Percentiles rank a stretch among this genome's conserved stretches.
phyloP scores from a whole-genome alignment of 1,140 invertebrate species.

The Drosophila lacteicornis region DNA sequence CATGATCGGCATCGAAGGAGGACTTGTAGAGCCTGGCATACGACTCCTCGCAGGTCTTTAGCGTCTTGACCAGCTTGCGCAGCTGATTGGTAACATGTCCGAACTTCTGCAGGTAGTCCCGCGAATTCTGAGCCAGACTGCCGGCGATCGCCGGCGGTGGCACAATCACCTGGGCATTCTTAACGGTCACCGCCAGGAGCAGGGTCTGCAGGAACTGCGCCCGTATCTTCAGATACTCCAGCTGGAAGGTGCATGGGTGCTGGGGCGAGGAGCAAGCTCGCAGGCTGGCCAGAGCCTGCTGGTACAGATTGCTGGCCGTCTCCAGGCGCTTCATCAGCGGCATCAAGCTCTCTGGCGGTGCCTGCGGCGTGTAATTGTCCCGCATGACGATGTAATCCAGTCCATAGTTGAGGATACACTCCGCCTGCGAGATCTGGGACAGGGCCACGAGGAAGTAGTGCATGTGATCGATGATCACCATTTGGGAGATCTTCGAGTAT shows the following conservation, averaged over 20 bases:
- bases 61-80: slow-evolving; percentile 87
- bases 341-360: slow-evolving; percentile 50
- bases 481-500: slow-evolving; percentile 88
- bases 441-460: slow-evolving; percentile 95
- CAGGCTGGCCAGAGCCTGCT: slow-evolving; percentile 89
- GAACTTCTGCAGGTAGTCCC: slow-evolving; percentile 93
- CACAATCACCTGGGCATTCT: slow-evolving; percentile 93
- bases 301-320: slow-evolving; percentile 87
- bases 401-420: slow-evolving; percentile 86
- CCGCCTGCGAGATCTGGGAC: slow-evolving; percentile 89
- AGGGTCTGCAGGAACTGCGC: slow-evolving; percentile 92
- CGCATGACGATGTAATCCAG: slow-evolving; percentile 68
- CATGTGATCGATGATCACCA: slow-evolving; percentile 94
- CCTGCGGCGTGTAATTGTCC: slow-evolving; percentile 63
- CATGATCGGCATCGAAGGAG: slow-evolving; percentile 96
- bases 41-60: slow-evolving; percentile 90
- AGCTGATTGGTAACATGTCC: slow-evolving; percentile 93
- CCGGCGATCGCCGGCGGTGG: slow-evolving; percentile 96
- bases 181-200: slow-evolving; percentile 90
- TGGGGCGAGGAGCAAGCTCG: slow-evolving; percentile 87
- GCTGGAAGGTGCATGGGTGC: slow-evolving; percentile 88
- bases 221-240: slow-evolving; percentile 91
- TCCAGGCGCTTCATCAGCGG: slow-evolving; percentile 87
- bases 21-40: slow-evolving; percentile 95
- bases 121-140: slow-evolving; percentile 90